Evolutionary conservation across 2,888 invertebrate genomes (phyloP).

Genomic region (Sarcophaga variegata): DNA sequence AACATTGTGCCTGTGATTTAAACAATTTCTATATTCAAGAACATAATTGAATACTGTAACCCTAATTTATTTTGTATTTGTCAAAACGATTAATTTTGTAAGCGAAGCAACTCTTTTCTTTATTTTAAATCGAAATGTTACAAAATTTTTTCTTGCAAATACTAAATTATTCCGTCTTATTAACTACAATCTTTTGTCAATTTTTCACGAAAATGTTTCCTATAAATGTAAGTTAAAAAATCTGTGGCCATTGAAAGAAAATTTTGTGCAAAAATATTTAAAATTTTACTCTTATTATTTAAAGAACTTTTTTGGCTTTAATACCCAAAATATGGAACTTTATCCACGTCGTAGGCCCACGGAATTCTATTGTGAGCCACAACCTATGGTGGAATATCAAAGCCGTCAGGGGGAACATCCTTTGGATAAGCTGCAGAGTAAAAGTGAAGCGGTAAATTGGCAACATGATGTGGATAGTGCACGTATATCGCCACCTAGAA

Average conservation of each 20-base stretch:
- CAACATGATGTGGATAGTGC: constrained; percentile 46
- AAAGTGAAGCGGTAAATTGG: not conserved
- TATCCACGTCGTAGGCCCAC: constrained; percentile 75
- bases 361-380: constrained; percentile 72
- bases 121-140: not conserved
- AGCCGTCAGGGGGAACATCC: constrained; percentile 74
- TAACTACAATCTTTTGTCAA: constrained; percentile 18
- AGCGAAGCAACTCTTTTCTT: not conserved
- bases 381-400: constrained; percentile 73
- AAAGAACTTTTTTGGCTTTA: constrained; percentile 61
- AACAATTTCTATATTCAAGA: too few relatives aligned
- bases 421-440: constrained; percentile 65
- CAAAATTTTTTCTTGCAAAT: constrained; percentile 58
- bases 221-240: constrained; percentile 64
- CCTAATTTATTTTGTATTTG: too few relatives aligned
- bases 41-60: too few relatives aligned
- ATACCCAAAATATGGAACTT: constrained; percentile 70
- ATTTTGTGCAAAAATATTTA: not conserved
- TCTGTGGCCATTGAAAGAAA: not conserved
- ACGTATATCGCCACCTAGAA: constrained; percentile 76
- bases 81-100: too few relatives aligned
- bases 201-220: constrained; percentile 69
- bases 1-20: too few relatives aligned
- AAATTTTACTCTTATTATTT: constrained; percentile 15
- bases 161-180: constrained; percentile 49